These are phyloP conservation scores for Pseudorasbora parva DNA, from an alignment of 2,113 vertebrate species.

Conservation along the genomic window DNA sequence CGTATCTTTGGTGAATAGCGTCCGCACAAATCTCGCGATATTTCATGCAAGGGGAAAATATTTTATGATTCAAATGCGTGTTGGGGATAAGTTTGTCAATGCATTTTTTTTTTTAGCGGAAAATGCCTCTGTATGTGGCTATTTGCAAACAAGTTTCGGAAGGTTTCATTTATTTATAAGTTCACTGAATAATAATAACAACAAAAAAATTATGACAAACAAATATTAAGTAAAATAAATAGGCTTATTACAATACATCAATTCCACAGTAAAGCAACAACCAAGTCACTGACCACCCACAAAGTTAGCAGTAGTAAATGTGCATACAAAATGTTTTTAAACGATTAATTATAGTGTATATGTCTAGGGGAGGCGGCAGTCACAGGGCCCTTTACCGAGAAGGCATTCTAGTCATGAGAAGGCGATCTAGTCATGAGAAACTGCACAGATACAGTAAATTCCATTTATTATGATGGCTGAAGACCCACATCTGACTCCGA, in stretches of 20 bases:
- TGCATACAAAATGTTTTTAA: neutral
- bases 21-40: constrained; percentile 59
- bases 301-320: neutral
- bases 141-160: neutral
- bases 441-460: neutral
- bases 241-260: neutral
- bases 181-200: neutral
- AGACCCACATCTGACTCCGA: neutral
- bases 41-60: neutral
- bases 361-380: neutral
- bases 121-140: neutral
- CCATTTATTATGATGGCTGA: neutral
- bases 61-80: constrained; percentile 15
- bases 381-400: neutral
- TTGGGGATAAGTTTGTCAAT: neutral
- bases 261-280: neutral
- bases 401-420: no score
- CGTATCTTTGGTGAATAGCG: constrained; percentile 58
- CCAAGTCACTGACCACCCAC: neutral
- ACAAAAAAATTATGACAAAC: neutral
- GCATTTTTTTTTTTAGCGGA: neutral
- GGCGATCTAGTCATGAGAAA: no score
- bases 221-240: neutral
- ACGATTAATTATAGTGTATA: neutral
- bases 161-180: neutral